A percentile compares a stretch with the other conserved stretches of the same genome.
Conservation (phyloP, 2,888 invertebrate genomes). For the Troides helena region DNA sequence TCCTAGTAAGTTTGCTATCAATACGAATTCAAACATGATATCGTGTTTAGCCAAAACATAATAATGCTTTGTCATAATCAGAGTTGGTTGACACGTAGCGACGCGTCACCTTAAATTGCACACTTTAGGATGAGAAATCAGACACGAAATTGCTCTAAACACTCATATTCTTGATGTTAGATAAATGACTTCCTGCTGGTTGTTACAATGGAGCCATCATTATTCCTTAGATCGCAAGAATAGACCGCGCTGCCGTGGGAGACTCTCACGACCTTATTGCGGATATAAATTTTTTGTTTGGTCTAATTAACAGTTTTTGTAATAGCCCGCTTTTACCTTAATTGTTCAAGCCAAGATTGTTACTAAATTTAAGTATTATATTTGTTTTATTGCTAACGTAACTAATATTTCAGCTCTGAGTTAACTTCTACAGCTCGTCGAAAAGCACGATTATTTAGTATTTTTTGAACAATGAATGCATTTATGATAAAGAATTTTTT, state of each 20-base stretch:
- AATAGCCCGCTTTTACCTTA: slow-evolving; percentile 76
- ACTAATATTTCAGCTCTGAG: background rate
- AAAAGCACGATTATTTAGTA: background rate
- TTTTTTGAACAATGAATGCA: no score
- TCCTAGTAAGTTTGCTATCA: background rate
- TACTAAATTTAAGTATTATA: slow-evolving; percentile 20
- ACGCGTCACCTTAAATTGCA: slow-evolving; percentile 69
- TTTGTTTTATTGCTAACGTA: background rate
- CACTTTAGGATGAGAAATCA: slow-evolving; percentile 75
- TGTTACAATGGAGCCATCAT: slow-evolving; percentile 76
- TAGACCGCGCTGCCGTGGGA: slow-evolving; percentile 71
- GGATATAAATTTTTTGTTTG: slow-evolving; percentile 78
- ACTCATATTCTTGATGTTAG: slow-evolving; percentile 80
- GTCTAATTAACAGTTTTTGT: slow-evolving; percentile 78
- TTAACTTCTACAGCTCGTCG: background rate
- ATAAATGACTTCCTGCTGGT: slow-evolving; percentile 79
- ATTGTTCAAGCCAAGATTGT: slow-evolving; percentile 51
- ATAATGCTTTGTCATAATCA: slow-evolving; percentile 17
- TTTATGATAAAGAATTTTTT: no score
- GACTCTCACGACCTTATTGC: slow-evolving; percentile 77
- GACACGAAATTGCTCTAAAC: slow-evolving; percentile 77
- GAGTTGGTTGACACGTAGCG: slow-evolving; percentile 37
- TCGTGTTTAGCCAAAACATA: slow-evolving; percentile 22
- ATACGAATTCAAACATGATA: slow-evolving; percentile 19
- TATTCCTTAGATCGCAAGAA: slow-evolving; percentile 66